phyloP scores from a whole-genome alignment of 2,797 vertebrate genomes.

The Apodemus agrarius region DNA sequence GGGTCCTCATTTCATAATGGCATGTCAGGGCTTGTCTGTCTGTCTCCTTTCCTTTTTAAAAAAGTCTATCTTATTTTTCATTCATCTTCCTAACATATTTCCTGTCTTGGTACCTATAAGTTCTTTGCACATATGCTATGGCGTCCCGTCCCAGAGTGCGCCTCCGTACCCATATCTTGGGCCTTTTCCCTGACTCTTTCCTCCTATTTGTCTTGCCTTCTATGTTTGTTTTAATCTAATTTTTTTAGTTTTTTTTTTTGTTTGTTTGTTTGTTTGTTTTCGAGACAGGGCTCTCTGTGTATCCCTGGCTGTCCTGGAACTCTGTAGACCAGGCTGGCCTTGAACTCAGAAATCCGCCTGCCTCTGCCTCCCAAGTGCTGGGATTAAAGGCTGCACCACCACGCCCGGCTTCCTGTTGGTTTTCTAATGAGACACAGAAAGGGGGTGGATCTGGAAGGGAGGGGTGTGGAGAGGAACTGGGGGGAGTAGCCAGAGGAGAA shows the following conservation, averaged over 20 bases:
- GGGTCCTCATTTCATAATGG: neutral
- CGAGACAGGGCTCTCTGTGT: no score
- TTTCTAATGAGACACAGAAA: neutral
- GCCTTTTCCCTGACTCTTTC: neutral
- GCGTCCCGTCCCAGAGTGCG: neutral
- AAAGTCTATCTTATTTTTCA: neutral
- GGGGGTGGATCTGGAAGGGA: neutral
- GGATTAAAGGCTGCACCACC: no score
- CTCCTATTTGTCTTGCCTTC: neutral
- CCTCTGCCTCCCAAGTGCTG: no score
- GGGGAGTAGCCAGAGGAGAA: neutral
- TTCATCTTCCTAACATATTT: neutral
- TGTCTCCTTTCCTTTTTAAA: neutral
- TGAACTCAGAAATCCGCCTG: no score
- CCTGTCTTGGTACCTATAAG: neutral
- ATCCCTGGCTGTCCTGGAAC: no score
- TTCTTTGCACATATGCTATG: neutral
- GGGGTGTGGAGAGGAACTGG: no score
- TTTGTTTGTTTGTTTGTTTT: no score
- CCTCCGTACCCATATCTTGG: neutral
- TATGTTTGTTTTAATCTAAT: neutral
- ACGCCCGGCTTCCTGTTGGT: no score
- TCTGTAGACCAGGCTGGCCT: no score
- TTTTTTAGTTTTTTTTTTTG: no score
- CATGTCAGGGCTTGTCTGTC: neutral